Conservation (phyloP, 2,888 invertebrate genomes). For the Brachypalpus laphriformis region DNA sequence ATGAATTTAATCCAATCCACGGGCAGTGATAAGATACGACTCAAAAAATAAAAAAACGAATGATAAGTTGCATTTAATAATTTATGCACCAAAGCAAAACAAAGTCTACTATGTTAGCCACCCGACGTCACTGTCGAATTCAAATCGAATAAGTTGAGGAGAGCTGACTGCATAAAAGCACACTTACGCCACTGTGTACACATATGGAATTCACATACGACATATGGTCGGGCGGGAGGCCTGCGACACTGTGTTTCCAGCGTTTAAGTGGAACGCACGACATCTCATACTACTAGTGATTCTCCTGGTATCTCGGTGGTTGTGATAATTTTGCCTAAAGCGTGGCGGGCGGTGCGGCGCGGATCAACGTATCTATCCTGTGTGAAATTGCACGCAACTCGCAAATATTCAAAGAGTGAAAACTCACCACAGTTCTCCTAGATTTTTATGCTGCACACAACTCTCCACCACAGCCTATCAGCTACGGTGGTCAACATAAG, state of each 20-base stretch:
- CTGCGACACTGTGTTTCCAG: slow-evolving; percentile 69
- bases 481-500: slow-evolving; percentile 67
- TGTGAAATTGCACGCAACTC: slow-evolving; percentile 59
- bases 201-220: slow-evolving; percentile 37
- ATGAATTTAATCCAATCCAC: slow-evolving; percentile 39
- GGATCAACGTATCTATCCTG: slow-evolving; percentile 24
- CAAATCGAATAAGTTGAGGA: neutral
- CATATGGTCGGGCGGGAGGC: slow-evolving; percentile 48
- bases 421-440: slow-evolving; percentile 66
- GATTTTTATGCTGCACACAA: slow-evolving; percentile 53
- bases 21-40: slow-evolving; percentile 59
- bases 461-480: slow-evolving; percentile 50
- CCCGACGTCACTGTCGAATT: slow-evolving; percentile 54
- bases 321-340: slow-evolving; percentile 47
- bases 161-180: slow-evolving; percentile 47
- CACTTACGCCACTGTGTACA: slow-evolving; percentile 21
- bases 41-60: slow-evolving; percentile 9
- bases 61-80: slow-evolving; percentile 60
- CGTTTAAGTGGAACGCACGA: slow-evolving; percentile 71
- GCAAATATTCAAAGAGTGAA: slow-evolving; percentile 8
- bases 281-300: slow-evolving; percentile 49
- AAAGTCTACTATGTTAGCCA: slow-evolving; percentile 2
- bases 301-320: slow-evolving; percentile 49
- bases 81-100: slow-evolving; percentile 49
- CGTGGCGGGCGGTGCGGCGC: neutral